A percentile compares a stretch with the other conserved stretches of the same genome.
Conservation (phyloP, 2,113 vertebrate species). For the Caranx melampygus region DNA sequence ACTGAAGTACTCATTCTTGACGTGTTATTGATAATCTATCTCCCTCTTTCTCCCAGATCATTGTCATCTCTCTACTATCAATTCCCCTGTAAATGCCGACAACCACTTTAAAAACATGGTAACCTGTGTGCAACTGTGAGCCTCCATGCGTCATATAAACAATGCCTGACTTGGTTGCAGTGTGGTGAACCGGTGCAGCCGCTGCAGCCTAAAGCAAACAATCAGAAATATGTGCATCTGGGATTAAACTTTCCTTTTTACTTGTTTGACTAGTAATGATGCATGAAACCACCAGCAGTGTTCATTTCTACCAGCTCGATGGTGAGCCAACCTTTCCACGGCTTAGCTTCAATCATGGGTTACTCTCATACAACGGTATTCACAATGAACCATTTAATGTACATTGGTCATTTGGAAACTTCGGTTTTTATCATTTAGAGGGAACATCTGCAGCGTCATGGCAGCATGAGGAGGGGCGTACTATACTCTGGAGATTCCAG, state of each 20-base stretch:
- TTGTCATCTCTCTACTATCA: neutral
- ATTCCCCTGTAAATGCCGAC: neutral
- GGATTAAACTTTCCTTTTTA: conserved; percentile 43
- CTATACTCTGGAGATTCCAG: neutral
- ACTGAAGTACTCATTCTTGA: neutral
- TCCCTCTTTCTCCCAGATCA: rapidly evolving
- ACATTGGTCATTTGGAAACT: conserved; percentile 41
- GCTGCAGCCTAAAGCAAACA: conserved; percentile 34
- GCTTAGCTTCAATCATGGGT: conserved; percentile 16
- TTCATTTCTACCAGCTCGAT: conserved; percentile 28
- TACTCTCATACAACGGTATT: conserved; percentile 30
- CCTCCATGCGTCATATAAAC: conserved; percentile 5
- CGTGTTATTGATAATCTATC: neutral
- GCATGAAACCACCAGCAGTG: conserved; percentile 45
- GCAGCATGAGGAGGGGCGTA: neutral
- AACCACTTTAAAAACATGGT: neutral
- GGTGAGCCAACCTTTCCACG: conserved; percentile 62
- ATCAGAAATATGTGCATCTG: conserved; percentile 49
- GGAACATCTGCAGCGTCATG: conserved; percentile 13
- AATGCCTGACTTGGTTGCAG: conserved; percentile 16
- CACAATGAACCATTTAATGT: conserved; percentile 32
- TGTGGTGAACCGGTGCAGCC: conserved; percentile 21
- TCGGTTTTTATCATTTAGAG: conserved; percentile 2
- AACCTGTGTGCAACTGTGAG: neutral
- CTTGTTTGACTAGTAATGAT: conserved; percentile 57